Evolutionary conservation across 2,888 invertebrate species (phyloP).

Genomic region (Calameuta pallipes): DNA sequence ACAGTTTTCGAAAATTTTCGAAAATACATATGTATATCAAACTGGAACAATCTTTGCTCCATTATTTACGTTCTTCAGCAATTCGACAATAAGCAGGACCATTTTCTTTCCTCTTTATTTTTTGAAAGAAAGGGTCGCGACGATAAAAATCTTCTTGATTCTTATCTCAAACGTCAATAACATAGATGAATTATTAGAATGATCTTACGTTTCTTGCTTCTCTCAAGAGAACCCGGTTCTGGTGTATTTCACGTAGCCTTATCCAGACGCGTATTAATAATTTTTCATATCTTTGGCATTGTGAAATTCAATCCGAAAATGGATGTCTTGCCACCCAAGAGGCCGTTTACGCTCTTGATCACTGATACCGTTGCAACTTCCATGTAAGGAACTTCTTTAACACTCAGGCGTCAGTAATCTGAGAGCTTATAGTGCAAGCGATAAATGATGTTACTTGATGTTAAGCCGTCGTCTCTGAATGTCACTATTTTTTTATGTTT

Average conservation of each 20-base stretch:
- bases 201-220: not conserved
- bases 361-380: slow-evolving; percentile 44
- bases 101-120: not conserved
- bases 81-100: not conserved
- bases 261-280: not conserved
- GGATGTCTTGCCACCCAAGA: slow-evolving; percentile 40
- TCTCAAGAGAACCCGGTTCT: not conserved
- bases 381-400: slow-evolving; percentile 23
- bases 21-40: not conserved
- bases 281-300: slow-evolving; percentile 20
- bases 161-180: not conserved
- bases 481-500: slow-evolving; percentile 39
- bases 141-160: not conserved
- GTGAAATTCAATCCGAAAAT: slow-evolving; percentile 43
- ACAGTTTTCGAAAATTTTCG: not conserved
- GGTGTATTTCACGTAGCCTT: not conserved
- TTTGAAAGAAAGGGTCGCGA: not conserved
- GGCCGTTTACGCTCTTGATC: slow-evolving; percentile 40
- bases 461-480: slow-evolving; percentile 45
- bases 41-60: not conserved
- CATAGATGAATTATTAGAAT: not conserved
- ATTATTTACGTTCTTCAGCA: not conserved
- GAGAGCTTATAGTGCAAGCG: slow-evolving; percentile 27
- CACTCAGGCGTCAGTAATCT: slow-evolving; percentile 37
- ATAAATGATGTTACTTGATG: slow-evolving; percentile 45